Base-by-base conservation (phyloP, 64 coral and sea anemone species). In the Pocillopora verrucosa region DNA sequence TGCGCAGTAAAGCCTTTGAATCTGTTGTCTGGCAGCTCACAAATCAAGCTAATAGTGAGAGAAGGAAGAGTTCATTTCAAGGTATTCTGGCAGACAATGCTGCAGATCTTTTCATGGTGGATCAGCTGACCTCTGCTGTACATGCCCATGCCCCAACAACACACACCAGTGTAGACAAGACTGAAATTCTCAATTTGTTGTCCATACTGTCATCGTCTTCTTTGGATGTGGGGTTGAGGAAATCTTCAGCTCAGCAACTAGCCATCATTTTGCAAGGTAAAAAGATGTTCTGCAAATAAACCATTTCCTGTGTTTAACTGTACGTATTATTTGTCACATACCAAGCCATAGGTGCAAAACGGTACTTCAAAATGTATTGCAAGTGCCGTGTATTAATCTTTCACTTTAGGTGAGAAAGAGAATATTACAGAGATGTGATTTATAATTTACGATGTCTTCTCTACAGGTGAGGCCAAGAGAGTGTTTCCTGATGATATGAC, bases 201-300 rank as follows among this genome's bases (percentile, higher is more conserved):
- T 89, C 87, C 35, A 98, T 98, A 20, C 82, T 92, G 17, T 81
- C 84, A 16, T 89, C 86, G 76, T 78, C 89, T 51, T 61, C 87
- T 30, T 81, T 89, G 76, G 96, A 98, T 38, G 60, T 75, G 56
- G 76, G 65, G 2, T 22, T 98, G 13, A 95, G 93, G 73, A 98
- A 98, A 41, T 95, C 96, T 4, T 94, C 96, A 74, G 96, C 96
- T 38, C 93, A 98, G 74, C 96, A 98, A 62, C 67, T 98, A 12
- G 96, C 96, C 11, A 94, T 98, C 45, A 90, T 98, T 74, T 69
- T 93, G 51, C 96, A 98, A 91, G 96, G 96, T 95, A 92, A 51
- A 51, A 51, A 51, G 41, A 51, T 51, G 41, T 51, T 51, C 41
- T 51, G 41, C 7, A 7, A 4, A 7, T 51, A 51, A 51, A 51